Percentiles rank a stretch among this genome's conserved stretches.
Conservation (phyloP, 2,888 invertebrate genomes). For the Endomychus coccineus region DNA sequence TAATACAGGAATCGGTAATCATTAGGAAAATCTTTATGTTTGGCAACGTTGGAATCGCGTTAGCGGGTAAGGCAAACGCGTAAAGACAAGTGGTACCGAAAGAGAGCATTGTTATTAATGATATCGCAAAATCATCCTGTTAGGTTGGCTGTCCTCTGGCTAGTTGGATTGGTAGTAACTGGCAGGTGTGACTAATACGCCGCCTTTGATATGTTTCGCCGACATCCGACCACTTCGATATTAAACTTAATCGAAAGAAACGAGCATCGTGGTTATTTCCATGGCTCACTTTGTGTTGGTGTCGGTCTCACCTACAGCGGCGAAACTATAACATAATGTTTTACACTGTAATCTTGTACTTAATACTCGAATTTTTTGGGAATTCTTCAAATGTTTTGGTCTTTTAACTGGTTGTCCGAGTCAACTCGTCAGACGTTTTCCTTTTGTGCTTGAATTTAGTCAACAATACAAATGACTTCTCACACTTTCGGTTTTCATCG, state of each 20-base stretch:
- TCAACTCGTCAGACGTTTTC: too few species aligned
- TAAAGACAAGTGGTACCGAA: slow-evolving; percentile 27
- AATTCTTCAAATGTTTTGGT: slow-evolving; percentile 27
- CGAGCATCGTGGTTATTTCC: not conserved
- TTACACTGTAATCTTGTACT: slow-evolving; percentile 39
- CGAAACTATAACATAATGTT: slow-evolving; percentile 40
- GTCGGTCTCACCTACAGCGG: slow-evolving; percentile 41
- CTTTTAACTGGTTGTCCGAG: too few species aligned
- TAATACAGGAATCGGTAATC: too few species aligned
- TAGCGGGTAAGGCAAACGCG: slow-evolving; percentile 29
- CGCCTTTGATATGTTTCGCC: slow-evolving; percentile 38
- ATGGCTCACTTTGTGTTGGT: slow-evolving; percentile 26
- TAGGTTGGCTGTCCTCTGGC: slow-evolving; percentile 33
- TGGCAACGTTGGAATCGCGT: too few species aligned
- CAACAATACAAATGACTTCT: too few species aligned
- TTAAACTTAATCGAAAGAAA: not conserved
- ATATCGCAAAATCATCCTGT: slow-evolving; percentile 43
- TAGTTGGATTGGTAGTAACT: slow-evolving; percentile 35
- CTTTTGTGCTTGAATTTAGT: too few species aligned
- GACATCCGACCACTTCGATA: slow-evolving; percentile 34
- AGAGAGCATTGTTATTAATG: slow-evolving; percentile 34
- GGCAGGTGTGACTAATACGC: slow-evolving; percentile 46
- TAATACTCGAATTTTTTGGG: slow-evolving; percentile 36
- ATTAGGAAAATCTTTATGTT: too few species aligned
- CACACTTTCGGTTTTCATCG: too few species aligned